Evolutionary conservation across 1,140 invertebrate species (phyloP), one percentile per base, ranked within the genome.

Genomic region (Halictus rubicundus): DNA sequence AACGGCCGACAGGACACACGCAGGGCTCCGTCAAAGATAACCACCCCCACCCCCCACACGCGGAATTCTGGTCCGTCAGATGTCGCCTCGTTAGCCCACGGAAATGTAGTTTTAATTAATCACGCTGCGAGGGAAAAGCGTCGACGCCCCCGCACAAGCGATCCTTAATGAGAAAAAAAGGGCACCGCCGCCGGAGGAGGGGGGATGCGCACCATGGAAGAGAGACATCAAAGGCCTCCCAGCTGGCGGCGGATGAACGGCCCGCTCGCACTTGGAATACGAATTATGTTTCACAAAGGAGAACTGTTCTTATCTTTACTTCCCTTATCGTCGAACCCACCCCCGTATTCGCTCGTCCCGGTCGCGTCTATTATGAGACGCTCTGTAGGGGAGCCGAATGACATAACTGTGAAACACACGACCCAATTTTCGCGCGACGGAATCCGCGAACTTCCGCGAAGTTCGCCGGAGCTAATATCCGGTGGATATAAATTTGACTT

Each of bases 21-120:
- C 32, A 1, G 32, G 32, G 42, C 42, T 46, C 10, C 42, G 42
- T 68, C 39, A 68, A 68, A 49, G 23, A 19, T 25, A 52, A 16
- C 14, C 27, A 4, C 32, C 32, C 32, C 9, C 42, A 3, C 1
- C 42, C 42, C 2, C 21, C 27, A 37, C 39, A 10, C 27, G 27
- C 14, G 52, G 68, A 59, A 39, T 32, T 19, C 27, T 12, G 42
- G 42, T 61, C 54, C 4, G 16, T 46, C 19, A 19, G 39, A 68
- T 25, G 37, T 63, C 9, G 39, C 68, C 68, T 69, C 68, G 68
- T 76, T 76, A 76, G 73, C 49, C 23, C 10, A 37, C 16, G 25
- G 66, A 25, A 63, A 60, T 39, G 71, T 68, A 27, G 42, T 66
- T 75, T 80, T 75, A 80, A 80, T 80, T 75, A 75, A 79, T 79